A percentile compares a stretch with the other conserved stretches of the same genome.
Evolutionary conservation across 1,140 invertebrate genomes (phyloP).

Genomic region (Listronotus bonariensis): DNA sequence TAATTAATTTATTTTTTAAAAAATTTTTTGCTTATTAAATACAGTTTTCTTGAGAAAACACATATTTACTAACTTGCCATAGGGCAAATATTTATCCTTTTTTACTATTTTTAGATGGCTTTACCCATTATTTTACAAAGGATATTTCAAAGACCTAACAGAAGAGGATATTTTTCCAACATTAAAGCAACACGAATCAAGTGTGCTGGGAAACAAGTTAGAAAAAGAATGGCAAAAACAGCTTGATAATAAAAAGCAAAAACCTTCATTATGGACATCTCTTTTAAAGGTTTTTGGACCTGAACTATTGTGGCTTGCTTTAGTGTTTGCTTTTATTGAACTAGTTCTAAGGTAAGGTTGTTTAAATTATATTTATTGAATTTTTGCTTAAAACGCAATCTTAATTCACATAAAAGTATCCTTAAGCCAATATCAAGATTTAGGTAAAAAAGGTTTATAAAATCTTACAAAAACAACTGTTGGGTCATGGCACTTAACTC

Average conservation of each 20-base stretch:
- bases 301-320: slow-evolving; percentile 30
- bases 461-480: no score
- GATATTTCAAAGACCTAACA: slow-evolving; percentile 38
- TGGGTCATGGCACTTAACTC: no score
- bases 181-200: slow-evolving; percentile 44
- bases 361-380: no score
- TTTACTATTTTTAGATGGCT: slow-evolving; percentile 54
- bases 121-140: slow-evolving; percentile 46
- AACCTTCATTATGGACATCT: slow-evolving; percentile 51
- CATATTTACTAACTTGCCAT: no score
- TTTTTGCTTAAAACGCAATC: no score
- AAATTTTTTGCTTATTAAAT: no score
- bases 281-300: slow-evolving; percentile 37
- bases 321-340: slow-evolving; percentile 35
- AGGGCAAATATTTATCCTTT: no score
- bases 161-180: slow-evolving; percentile 48
- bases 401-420: no score
- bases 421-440: no score
- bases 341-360: slow-evolving; percentile 47
- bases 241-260: slow-evolving; percentile 25
- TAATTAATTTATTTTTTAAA: no score
- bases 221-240: slow-evolving; percentile 61
- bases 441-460: no score
- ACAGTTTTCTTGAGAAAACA: no score
- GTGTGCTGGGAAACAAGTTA: slow-evolving; percentile 60